A percentile compares a stretch with the other conserved stretches of the same genome.
phyloP scores from a whole-genome alignment of 2,797 vertebrate species.

The Anisognathus igniventris region DNA sequence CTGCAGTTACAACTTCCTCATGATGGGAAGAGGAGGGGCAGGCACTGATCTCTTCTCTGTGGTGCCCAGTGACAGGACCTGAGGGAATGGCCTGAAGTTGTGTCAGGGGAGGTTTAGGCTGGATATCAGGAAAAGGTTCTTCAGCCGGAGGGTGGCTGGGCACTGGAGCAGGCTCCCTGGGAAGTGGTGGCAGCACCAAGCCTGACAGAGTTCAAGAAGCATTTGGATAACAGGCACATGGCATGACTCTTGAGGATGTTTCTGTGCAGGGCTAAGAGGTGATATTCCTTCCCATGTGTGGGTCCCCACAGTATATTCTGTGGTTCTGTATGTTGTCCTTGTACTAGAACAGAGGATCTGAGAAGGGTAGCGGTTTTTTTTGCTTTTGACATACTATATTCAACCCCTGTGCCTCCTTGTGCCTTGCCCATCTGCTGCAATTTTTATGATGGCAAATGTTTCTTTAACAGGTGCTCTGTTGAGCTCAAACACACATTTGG shows the following conservation, averaged over 20 bases:
- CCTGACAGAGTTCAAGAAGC: not conserved
- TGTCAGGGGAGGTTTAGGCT: not conserved
- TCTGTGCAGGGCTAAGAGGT: not conserved
- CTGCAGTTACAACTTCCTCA: accelerated
- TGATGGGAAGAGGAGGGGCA: not conserved
- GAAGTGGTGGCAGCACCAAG: not conserved
- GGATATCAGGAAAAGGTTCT: not conserved
- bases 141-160: not conserved
- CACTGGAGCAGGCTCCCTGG: too few species aligned
- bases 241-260: not conserved
- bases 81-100: not conserved
- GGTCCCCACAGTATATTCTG: not conserved
- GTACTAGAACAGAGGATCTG: not conserved
- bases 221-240: not conserved
- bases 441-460: not conserved
- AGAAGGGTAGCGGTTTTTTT: not conserved
- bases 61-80: not conserved
- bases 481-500: not conserved
- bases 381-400: not conserved
- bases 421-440: not conserved
- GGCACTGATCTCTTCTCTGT: too few species aligned
- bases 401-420: not conserved
- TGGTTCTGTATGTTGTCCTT: not conserved
- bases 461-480: not conserved
- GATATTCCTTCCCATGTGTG: not conserved